Percentiles rank a stretch among this genome's conserved stretches.
phyloP scores from a whole-genome alignment of 1,140 invertebrate species.

The Drosophila littoralis region DNA sequence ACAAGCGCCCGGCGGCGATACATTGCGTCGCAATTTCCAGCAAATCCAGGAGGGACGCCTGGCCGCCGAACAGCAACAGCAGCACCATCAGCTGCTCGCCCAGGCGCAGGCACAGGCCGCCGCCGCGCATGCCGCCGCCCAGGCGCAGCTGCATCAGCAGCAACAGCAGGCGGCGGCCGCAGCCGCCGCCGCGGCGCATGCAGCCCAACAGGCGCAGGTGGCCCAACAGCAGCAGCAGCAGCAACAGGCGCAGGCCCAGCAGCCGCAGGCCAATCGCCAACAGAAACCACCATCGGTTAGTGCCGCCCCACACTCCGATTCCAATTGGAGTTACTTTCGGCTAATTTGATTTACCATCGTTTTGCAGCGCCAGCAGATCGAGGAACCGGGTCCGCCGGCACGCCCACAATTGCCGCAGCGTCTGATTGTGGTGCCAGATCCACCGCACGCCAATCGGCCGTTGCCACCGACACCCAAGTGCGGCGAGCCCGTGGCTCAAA shows the following conservation, averaged over 20 bases:
- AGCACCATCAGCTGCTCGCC: constrained; percentile 71
- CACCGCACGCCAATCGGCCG: constrained; percentile 87
- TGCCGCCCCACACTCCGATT: background rate
- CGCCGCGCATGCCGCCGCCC: constrained; percentile 84
- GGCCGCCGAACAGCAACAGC: constrained; percentile 84
- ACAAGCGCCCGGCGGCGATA: constrained; percentile 95
- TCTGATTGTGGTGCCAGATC: constrained; percentile 91
- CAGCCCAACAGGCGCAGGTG: constrained; percentile 83
- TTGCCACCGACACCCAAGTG: constrained; percentile 92
- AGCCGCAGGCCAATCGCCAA: constrained; percentile 83
- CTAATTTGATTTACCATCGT: constrained; percentile 16
- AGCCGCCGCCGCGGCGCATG: constrained; percentile 82
- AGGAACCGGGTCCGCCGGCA: constrained; percentile 92
- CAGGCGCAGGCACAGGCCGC: constrained; percentile 82
- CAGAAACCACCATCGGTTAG: constrained; percentile 82
- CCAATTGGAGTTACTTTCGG: background rate
- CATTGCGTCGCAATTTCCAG: constrained; percentile 97
- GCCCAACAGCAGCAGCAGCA: constrained; percentile 68
- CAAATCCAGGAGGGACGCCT: constrained; percentile 96
- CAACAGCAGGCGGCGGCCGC: constrained; percentile 69
- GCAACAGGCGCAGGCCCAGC: constrained; percentile 85
- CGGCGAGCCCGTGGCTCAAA: constrained; percentile 84
- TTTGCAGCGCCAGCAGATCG: constrained; percentile 85
- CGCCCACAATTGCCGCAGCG: constrained; percentile 94
- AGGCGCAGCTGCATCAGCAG: constrained; percentile 69